A percentile compares a stretch with the other conserved stretches of the same genome.
phyloP scores from a whole-genome alignment of 1,140 invertebrate genomes.

The Riptortus pedestris region DNA sequence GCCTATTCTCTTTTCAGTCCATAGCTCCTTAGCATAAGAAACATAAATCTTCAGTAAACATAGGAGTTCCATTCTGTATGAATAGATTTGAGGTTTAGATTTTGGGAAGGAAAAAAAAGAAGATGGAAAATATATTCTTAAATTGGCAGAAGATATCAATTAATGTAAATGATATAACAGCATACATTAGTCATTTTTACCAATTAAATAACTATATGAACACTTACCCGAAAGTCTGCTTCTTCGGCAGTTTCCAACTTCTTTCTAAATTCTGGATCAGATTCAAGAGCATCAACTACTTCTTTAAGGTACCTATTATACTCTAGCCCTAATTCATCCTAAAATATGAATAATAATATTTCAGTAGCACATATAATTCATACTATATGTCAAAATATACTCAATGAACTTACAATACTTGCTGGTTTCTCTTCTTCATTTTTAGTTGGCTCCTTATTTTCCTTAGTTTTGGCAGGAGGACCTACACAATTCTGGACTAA shows the following conservation, averaged over 20 bases:
- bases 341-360: background rate
- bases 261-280: constrained; percentile 67
- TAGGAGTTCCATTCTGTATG: too few species aligned
- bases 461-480: background rate
- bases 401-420: background rate
- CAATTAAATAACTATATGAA: background rate
- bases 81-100: too few species aligned
- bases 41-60: too few species aligned
- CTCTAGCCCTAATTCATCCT: constrained; percentile 45
- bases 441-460: background rate
- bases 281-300: constrained; percentile 73
- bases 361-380: background rate
- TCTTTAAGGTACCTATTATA: constrained; percentile 80
- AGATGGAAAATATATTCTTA: too few species aligned
- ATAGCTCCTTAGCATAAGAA: too few species aligned
- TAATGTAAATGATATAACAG: background rate
- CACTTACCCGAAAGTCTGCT: constrained; percentile 62
- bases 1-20: too few species aligned
- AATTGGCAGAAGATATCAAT: background rate
- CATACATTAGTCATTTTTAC: background rate
- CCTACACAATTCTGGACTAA: background rate
- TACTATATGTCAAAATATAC: background rate
- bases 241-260: constrained; percentile 71
- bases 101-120: background rate
- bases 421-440: background rate